Evolutionary conservation across 2,797 vertebrate species (phyloP).

Genomic region (Macropodus opercularis): DNA sequence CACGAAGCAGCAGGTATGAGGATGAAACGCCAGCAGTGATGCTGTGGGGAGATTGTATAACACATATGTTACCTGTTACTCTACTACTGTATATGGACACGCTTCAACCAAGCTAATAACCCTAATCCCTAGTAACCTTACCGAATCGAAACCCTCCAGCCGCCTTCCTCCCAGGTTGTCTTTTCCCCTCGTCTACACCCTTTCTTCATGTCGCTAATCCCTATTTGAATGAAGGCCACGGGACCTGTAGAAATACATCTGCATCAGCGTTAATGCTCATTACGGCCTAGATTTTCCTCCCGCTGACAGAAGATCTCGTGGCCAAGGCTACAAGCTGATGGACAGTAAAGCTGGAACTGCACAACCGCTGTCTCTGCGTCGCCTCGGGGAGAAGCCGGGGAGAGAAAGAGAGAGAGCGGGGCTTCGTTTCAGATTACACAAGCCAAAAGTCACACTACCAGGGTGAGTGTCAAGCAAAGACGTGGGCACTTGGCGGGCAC

Average conservation of each 20-base stretch:
- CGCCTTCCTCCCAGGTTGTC: not conserved
- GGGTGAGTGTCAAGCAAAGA: conserved; percentile 19
- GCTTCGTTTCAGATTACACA: conserved; percentile 29
- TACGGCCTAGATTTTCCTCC: conserved; percentile 43
- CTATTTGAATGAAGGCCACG: conserved; percentile 61
- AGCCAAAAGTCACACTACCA: conserved; percentile 39
- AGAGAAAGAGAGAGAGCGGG: not conserved
- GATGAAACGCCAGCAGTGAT: too few species aligned
- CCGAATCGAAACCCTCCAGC: too few species aligned
- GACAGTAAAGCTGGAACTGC: conserved; percentile 36
- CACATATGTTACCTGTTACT: too few species aligned
- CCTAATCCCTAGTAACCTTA: too few species aligned
- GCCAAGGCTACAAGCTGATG: conserved; percentile 19
- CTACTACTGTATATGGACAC: too few species aligned
- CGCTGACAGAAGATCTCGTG: conserved; percentile 32
- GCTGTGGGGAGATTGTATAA: too few species aligned
- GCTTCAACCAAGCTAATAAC: too few species aligned
- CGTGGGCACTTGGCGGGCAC: not conserved
- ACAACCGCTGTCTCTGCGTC: conserved; percentile 23
- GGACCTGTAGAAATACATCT: conserved; percentile 69
- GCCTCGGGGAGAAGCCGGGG: conserved; percentile 22
- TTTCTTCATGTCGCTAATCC: conserved; percentile 45
- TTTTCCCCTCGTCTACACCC: conserved; percentile 19
- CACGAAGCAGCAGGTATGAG: too few species aligned
- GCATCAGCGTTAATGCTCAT: conserved; percentile 65